Evolutionary conservation across 1,140 invertebrate genomes (phyloP), one percentile per base, ranked within the genome.

Genomic region (Lasaia peninsularis): DNA sequence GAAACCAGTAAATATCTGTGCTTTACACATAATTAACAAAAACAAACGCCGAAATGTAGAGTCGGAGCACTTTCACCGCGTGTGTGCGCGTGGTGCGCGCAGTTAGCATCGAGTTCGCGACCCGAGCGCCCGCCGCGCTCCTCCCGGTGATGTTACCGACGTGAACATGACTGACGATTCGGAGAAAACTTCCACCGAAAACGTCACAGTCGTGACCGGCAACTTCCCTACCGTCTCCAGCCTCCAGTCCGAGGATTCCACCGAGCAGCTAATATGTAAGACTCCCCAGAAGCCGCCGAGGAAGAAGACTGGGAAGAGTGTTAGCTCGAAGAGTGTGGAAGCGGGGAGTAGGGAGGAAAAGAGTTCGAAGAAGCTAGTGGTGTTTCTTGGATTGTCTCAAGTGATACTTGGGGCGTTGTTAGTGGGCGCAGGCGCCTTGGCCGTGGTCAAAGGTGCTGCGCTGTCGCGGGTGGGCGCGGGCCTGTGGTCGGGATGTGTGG

Each of bases 401-500:
- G 79, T 92, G 65, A 60, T 91, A 33, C 83, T 92, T 52, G 92
- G 92, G 9, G 83, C 91, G 28, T 61, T 91, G 65, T 89, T 93
- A 89, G 80, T 91, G 56, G 86, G 90, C 11, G 90, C 91, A 35
- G 92, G 92, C 2, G 90, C 91, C 14, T 62, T 92, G 52, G 90
- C 90, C 4, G 89, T 92, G 51, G 83, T 91, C 51, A 90, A 92
- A 73, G 90, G 89, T 14, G 88, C 91, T 4, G 89, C 90, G 34
- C 76, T 93, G 70, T 84, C 91, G n/a, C 68, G 90, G 63, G 91
- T 91, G 34, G 92, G 91, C 1, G 91, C 90, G 0, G 92, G 92
- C 0, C 81, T 93, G 55, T 93, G 92, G 92, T 90, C 91, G 44
- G 92, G 92, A 10, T 90, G 91, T 54, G 75, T 91, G 31, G 91